Conservation (phyloP, 2,888 invertebrate species). For the Pollenia amentaria region DNA sequence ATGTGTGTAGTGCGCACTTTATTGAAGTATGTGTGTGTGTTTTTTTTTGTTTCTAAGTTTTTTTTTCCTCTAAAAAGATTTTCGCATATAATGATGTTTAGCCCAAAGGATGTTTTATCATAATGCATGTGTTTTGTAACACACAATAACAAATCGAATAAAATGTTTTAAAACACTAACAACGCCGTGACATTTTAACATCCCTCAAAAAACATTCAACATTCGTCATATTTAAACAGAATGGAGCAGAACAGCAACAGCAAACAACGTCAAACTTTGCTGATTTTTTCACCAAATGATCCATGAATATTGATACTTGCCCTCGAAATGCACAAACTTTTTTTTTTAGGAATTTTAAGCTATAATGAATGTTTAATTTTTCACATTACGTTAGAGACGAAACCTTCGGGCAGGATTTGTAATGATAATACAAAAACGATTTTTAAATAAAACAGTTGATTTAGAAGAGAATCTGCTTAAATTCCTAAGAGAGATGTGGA, state of each 20-base stretch:
- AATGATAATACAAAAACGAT: neutral
- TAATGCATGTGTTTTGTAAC: slow-evolving; percentile 67
- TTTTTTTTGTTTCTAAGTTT: neutral
- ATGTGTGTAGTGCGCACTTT: slow-evolving; percentile 57
- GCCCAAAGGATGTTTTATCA: slow-evolving; percentile 65
- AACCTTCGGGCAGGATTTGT: slow-evolving; percentile 26
- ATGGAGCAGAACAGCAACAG: neutral
- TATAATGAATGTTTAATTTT: slow-evolving; percentile 3
- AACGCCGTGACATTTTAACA: slow-evolving; percentile 55
- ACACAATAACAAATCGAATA: slow-evolving; percentile 26
- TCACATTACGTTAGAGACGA: neutral
- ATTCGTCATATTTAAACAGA: slow-evolving; percentile 15
- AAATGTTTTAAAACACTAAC: slow-evolving; percentile 34
- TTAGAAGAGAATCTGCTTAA: slow-evolving; percentile 55
- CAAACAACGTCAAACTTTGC: neutral
- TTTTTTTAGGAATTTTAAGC: neutral
- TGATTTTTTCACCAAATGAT: slow-evolving; percentile 48
- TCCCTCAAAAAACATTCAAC: slow-evolving; percentile 39
- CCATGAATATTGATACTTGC: slow-evolving; percentile 40
- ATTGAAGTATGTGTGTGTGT: slow-evolving; percentile 61
- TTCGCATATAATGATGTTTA: slow-evolving; percentile 69
- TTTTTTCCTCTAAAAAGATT: slow-evolving; percentile 52
- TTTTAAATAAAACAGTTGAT: slow-evolving; percentile 7
- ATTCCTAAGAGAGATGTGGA: slow-evolving; percentile 1
- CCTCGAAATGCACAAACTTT: neutral